Evolutionary conservation across 2,797 vertebrate genomes (phyloP).

Genomic region (Pseudomugil gertrudae): DNA sequence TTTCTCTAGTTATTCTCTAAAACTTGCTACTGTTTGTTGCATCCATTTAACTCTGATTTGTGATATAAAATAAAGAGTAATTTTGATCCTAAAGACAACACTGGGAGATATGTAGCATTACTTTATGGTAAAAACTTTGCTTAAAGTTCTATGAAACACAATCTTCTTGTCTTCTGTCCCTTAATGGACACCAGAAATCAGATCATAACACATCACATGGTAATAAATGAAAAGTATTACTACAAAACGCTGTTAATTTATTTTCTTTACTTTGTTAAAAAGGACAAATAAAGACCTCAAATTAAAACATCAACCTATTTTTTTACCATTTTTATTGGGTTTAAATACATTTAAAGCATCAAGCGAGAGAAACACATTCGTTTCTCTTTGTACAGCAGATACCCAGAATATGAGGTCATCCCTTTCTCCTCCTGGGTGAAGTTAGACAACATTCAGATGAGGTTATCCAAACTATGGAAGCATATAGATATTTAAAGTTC

Average conservation of each 20-base stretch:
- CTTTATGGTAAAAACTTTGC: too few relatives aligned
- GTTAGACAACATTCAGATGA: slow-evolving; percentile 59
- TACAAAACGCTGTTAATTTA: too few relatives aligned
- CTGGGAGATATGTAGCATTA: too few relatives aligned
- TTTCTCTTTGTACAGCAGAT: slow-evolving; percentile 26
- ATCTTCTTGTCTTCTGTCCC: too few relatives aligned
- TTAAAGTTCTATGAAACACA: too few relatives aligned
- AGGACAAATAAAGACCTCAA: slow-evolving; percentile 4
- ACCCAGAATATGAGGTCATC: slow-evolving; percentile 55
- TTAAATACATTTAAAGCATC: slow-evolving; percentile 2
- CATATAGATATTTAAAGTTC: slow-evolving; percentile 63
- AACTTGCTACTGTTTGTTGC: not conserved
- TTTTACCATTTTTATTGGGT: not conserved
- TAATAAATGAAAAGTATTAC: too few relatives aligned
- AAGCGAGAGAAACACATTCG: not conserved
- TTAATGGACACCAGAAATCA: too few relatives aligned
- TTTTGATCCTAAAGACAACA: not conserved
- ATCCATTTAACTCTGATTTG: slow-evolving; percentile 5
- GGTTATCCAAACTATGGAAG: slow-evolving; percentile 57
- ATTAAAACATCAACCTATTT: not conserved
- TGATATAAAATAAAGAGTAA: not conserved
- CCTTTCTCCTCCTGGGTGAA: slow-evolving; percentile 27
- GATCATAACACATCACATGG: too few relatives aligned
- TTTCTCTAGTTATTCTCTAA: slow-evolving; percentile 5
- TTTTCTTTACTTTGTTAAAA: too few relatives aligned